A percentile compares a stretch with the other conserved stretches of the same genome.
Evolutionary conservation across 2,888 invertebrate genomes (phyloP).

Genomic region (Prionchulus punctatus): DNA sequence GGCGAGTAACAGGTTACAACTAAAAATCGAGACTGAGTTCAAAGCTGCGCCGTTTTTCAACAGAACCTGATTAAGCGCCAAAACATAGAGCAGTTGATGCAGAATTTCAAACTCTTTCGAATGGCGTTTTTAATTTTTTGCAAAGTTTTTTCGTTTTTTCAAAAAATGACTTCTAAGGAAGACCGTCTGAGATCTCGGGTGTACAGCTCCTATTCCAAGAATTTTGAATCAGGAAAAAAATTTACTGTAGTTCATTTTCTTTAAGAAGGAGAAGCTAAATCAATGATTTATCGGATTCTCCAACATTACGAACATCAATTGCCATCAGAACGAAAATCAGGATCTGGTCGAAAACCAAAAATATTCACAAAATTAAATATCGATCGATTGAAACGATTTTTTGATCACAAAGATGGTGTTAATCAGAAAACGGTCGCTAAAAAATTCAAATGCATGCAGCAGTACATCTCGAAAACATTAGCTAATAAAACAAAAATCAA

Average conservation of each 20-base stretch:
- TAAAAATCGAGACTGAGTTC: too few relatives aligned
- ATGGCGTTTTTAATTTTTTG: too few relatives aligned
- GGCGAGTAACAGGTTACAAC: too few relatives aligned
- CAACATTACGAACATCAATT: slow-evolving; percentile 4
- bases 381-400: neutral
- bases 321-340: slow-evolving; percentile 1
- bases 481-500: neutral
- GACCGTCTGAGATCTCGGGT: neutral
- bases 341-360: slow-evolving; percentile 1
- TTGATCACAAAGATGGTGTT: neutral
- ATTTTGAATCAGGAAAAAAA: neutral
- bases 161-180: too few relatives aligned
- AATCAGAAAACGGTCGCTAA: neutral
- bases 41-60: too few relatives aligned
- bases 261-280: slow-evolving; percentile 6
- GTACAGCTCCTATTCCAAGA: neutral
- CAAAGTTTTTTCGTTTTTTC: too few relatives aligned
- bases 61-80: too few relatives aligned
- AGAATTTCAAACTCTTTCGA: too few relatives aligned
- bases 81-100: too few relatives aligned
- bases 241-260: neutral
- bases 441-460: neutral
- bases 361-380: neutral
- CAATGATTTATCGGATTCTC: slow-evolving; percentile 5
- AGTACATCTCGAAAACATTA: neutral